Base-by-base conservation (phyloP, 2,888 invertebrate species). In the Caenorhabditis drosophilae region DNA sequence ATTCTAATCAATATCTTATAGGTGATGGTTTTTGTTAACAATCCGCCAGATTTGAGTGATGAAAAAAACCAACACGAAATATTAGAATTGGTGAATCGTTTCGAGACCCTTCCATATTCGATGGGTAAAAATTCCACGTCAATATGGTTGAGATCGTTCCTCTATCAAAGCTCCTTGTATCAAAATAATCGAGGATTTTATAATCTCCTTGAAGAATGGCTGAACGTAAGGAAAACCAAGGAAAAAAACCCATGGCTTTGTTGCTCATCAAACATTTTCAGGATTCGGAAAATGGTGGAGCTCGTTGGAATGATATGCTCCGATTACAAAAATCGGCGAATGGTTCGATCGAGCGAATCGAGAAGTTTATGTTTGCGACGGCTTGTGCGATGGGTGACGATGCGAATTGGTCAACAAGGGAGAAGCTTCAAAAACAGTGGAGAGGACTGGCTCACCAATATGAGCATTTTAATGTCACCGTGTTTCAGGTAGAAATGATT, bases 41-140 rank as follows among this genome's bases (percentile, higher is more conserved):
- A 60, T 15, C 76, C 75, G 3, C 78, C 78, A 2, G 76, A 76
- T 55, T 38, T 76, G 16, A 23, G 53, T 7, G 38, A 47, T 20
- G 67, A 58, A 23, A 27, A 23, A 7, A 70, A 70, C 46, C 72
- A 67, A 42, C 57, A 61, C 40, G 67, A 60, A 47, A 67, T 75
- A 46, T 52, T 75, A 11, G 67, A 66, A n/a, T 47, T 75, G 15
- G 70, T 75, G 12, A 63, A 68, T 49, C 57, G 70, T 6, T 78
- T 78, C 58, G 78, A 78, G 55, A 69, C 54, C 20, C 66, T 76
- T 31, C 75, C 74, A 16, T 74, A 73, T 42, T 70, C 76, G 2
- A 78, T 78, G 78, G 78, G 78, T 35, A 56, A 64, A 38, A 78
- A 78, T 41, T 78, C 78, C 18, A 78, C 78, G 15, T 73, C 75